Evolutionary conservation across 2,888 invertebrate genomes (phyloP).

Genomic region (Caenorhabditis sulstoni): DNA sequence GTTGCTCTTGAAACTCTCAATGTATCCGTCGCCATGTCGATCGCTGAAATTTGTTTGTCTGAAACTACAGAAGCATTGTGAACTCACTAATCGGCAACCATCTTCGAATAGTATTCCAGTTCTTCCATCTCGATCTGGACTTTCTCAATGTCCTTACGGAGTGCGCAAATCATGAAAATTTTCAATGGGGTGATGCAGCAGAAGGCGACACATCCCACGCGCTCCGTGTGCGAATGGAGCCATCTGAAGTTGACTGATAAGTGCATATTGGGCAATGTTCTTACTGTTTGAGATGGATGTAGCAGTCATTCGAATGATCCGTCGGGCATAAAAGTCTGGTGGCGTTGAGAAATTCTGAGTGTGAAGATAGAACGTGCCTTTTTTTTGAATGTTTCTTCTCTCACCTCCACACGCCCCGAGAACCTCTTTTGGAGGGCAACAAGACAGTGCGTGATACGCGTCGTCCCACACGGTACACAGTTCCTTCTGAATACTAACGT

Average conservation of each 20-base stretch:
- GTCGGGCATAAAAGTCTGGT: constrained; percentile 21
- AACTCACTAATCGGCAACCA: constrained; percentile 48
- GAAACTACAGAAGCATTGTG: neutral
- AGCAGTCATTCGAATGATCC: constrained; percentile 40
- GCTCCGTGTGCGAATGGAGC: constrained; percentile 50
- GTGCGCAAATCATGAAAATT: constrained; percentile 37
- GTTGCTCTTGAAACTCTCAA: constrained; percentile 52
- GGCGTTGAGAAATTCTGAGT: constrained; percentile 24
- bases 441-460: constrained; percentile 16
- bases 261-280: neutral
- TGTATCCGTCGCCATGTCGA: constrained; percentile 55
- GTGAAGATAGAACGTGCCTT: neutral
- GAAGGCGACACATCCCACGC: constrained; percentile 35
- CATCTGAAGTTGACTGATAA: constrained; percentile 29
- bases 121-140: constrained; percentile 41
- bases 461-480: constrained; percentile 51
- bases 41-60: constrained; percentile 21
- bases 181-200: constrained; percentile 46
- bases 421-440: constrained; percentile 53
- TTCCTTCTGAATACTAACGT: constrained; percentile 37
- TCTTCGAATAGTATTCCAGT: constrained; percentile 36
- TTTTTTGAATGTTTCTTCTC: neutral
- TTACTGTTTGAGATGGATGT: constrained; percentile 43
- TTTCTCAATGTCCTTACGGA: constrained; percentile 54
- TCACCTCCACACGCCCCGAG: constrained; percentile 20